Evolutionary conservation across 1,140 invertebrate genomes (phyloP).

Genomic region (Thereuonema tuberculata): DNA sequence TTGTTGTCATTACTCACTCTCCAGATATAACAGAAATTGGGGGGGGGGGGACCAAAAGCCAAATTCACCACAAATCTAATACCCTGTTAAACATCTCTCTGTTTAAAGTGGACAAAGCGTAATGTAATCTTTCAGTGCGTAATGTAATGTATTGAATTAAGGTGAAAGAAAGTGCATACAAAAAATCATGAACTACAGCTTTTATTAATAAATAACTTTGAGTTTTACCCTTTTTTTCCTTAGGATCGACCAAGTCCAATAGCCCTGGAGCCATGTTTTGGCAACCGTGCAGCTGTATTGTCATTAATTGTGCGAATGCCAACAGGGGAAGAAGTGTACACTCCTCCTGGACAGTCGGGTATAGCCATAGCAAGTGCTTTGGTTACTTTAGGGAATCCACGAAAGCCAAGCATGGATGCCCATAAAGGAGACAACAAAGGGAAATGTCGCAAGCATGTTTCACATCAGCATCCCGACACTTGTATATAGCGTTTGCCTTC

Average conservation of each 20-base stretch:
- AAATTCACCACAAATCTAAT: no score
- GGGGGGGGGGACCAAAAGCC: no score
- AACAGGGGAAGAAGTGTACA: conserved; percentile 57
- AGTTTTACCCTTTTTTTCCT: no score
- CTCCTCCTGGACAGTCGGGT: conserved; percentile 66
- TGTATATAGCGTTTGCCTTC: conserved; percentile 23
- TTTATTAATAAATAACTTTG: no score
- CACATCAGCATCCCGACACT: conserved; percentile 52
- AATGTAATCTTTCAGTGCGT: no score
- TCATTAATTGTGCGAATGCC: conserved; percentile 80
- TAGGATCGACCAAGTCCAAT: conserved; percentile 77
- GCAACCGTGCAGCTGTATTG: conserved; percentile 79
- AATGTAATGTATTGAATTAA: no score
- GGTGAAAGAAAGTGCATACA: no score
- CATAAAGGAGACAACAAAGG: conserved; percentile 46
- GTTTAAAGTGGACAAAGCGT: no score
- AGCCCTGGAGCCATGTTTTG: conserved; percentile 78
- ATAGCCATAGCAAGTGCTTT: conserved; percentile 20
- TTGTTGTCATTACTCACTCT: no score
- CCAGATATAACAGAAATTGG: no score
- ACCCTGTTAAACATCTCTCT: no score
- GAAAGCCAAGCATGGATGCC: conserved; percentile 23
- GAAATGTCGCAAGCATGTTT: conserved; percentile 38
- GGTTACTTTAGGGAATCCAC: conserved; percentile 20
- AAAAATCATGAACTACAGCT: no score